Conservation (phyloP, 2,888 invertebrate species). For the Tinea semifulvella region DNA sequence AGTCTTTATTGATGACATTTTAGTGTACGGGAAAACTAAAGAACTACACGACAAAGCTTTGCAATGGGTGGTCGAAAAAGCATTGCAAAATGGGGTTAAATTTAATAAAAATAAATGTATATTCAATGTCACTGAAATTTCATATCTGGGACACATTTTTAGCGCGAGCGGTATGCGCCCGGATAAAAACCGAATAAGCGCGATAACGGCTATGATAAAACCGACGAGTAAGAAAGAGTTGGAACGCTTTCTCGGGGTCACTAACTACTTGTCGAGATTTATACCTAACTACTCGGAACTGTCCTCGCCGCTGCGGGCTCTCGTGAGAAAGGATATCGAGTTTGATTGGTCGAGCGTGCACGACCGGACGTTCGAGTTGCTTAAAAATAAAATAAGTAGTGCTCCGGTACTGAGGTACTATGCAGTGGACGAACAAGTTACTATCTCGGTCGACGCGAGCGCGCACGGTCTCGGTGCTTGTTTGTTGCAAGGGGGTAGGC, state of each 20-base stretch:
- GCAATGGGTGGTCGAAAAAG: slow-evolving; percentile 11
- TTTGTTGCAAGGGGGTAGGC: neutral
- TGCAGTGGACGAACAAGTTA: neutral
- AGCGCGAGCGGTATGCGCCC: no score
- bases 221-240: no score
- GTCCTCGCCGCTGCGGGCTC: neutral
- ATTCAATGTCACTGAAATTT: no score
- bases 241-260: no score
- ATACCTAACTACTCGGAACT: neutral
- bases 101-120: no score
- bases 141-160: no score
- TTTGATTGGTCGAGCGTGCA: neutral
- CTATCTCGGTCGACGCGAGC: neutral
- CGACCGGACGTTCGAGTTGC: neutral
- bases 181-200: no score
- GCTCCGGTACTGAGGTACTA: neutral
- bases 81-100: no score
- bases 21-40: slow-evolving; percentile 14
- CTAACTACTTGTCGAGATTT: neutral
- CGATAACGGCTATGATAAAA: no score
- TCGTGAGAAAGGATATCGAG: neutral
- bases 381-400: neutral
- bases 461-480: neutral
- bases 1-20: slow-evolving; percentile 15
- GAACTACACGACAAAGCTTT: slow-evolving; percentile 17